These are phyloP conservation scores for Bergia sp. DNA, from an alignment of 92 coral and sea anemone species.

Conservation along the genomic window DNA sequence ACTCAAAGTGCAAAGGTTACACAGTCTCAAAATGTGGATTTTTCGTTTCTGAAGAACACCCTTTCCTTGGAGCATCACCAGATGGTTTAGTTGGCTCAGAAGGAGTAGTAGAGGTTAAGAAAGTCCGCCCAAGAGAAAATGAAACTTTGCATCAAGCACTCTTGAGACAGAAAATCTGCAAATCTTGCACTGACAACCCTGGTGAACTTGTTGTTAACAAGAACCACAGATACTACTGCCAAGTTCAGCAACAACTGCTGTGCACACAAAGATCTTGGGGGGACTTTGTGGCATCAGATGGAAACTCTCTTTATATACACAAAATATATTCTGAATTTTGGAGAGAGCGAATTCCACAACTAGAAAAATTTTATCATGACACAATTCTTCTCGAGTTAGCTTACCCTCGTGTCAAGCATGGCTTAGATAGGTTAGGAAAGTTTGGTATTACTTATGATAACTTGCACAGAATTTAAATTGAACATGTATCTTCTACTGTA, in stretches of 20 bases:
- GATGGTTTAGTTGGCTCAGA: conserved; percentile 63
- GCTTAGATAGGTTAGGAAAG: conserved; percentile 58
- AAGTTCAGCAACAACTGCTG: conserved; percentile 65
- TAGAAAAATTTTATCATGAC: conserved; percentile 52
- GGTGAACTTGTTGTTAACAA: conserved; percentile 24
- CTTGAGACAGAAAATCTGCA: conserved; percentile 48
- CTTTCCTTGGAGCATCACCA: conserved; percentile 68
- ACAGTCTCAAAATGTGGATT: conserved; percentile 47
- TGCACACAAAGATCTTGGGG: conserved; percentile 61
- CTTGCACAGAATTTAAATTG: too few species aligned
- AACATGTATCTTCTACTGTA: too few species aligned
- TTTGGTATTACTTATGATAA: conserved; percentile 45
- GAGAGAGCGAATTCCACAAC: conserved; percentile 41
- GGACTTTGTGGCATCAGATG: conserved; percentile 71
- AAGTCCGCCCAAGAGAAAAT: conserved; percentile 45
- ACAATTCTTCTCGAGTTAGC: conserved; percentile 59
- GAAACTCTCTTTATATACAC: conserved; percentile 37
- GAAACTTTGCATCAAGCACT: conserved; percentile 63
- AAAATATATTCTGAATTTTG: conserved; percentile 30
- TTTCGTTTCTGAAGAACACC: conserved; percentile 64
- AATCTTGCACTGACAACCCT: neutral
- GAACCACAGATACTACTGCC: conserved; percentile 58
- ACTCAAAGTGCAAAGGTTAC: conserved; percentile 35
- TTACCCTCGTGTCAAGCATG: conserved; percentile 61
- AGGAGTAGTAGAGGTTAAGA: conserved; percentile 59